Evolutionary conservation across 2,113 vertebrate species (phyloP).

Genomic region (Siphamia tubifer): DNA sequence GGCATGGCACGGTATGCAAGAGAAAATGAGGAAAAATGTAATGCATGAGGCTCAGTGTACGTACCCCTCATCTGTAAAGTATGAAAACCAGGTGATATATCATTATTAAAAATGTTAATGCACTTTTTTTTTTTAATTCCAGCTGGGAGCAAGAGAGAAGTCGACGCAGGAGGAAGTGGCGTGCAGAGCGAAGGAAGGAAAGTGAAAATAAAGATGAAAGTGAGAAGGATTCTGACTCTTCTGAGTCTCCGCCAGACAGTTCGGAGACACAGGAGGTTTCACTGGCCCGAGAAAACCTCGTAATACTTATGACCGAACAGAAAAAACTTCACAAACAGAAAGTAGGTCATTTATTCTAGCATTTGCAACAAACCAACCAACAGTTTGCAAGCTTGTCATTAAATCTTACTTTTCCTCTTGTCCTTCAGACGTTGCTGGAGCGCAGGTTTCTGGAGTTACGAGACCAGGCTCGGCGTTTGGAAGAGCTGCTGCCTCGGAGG

Average conservation of each 20-base stretch:
- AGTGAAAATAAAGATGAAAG: constrained; percentile 83
- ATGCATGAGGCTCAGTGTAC: no score
- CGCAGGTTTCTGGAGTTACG: constrained; percentile 79
- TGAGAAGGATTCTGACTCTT: constrained; percentile 86
- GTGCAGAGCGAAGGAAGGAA: constrained; percentile 82
- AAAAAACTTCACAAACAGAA: constrained; percentile 85
- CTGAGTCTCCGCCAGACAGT: constrained; percentile 82
- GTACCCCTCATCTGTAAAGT: no score
- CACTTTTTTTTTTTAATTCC: neutral
- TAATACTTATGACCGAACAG: constrained; percentile 81
- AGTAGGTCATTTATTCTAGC: constrained; percentile 75
- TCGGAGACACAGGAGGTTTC: constrained; percentile 82
- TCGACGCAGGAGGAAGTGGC: constrained; percentile 79
- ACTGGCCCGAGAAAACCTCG: constrained; percentile 82
- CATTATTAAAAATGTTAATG: neutral
- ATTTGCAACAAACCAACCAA: no score
- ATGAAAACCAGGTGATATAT: no score
- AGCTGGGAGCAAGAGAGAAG: constrained; percentile 90
- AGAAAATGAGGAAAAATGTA: no score
- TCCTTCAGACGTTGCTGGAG: constrained; percentile 78
- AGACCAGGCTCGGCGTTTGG: constrained; percentile 70
- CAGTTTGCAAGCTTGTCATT: no score
- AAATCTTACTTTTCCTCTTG: neutral
- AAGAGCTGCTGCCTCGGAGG: constrained; percentile 81
- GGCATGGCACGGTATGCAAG: no score